Evolutionary conservation across 2,797 vertebrate genomes (phyloP), one percentile per base, ranked within the genome.

Genomic region (Platyrinchus mystaceus): DNA sequence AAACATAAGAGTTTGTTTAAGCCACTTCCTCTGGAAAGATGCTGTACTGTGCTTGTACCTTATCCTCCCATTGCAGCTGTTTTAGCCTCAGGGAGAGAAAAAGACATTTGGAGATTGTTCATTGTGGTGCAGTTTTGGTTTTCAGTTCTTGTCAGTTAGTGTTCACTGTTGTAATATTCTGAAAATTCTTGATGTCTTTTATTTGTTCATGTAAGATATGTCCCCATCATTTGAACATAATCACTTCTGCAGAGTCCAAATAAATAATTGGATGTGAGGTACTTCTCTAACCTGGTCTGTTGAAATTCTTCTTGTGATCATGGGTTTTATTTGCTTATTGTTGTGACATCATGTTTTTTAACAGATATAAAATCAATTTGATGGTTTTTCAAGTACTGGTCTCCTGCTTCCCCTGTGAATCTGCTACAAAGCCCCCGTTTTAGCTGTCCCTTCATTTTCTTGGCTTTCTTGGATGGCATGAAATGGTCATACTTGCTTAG

Each of bases 31-130:
- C 50, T 88, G n/a, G 39, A 75, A 89, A 19, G 69, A 50, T 91
- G 49, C 67, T 90, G 52, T 30, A 3, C 44, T 83, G 2, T 63
- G 34, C 52, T 81, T 0, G 0, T 62, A 46, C 70, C 75, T 93
- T 92, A 84, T 79, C 84, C 27, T 69, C 30, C 27, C 81, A 20
- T 7, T 68, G 84, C 93, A 95, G 93, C 84, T 93, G 56, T 53
- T 90, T 26, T 43, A 9, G 64, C 86, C 89, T 69, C 50, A 30
- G 62, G 85, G 76, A 75, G 7, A 34, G 44, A 62, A 85, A 78
- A 80, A 71, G 53, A 32, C 27, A 17, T 76, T 87, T 87, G 24
- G 56, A 78, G 49, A 3, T 66, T 55, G 44, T 70, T 81, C n/a
- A 22, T 27, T 63, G 78, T 77, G 64, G 24, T 75, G 41, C 41